A percentile compares a stretch with the other conserved stretches of the same genome.
These are phyloP conservation scores for Phallusia fumigata DNA, from an alignment of 23 tunicate genomes.

Conservation along the genomic window DNA sequence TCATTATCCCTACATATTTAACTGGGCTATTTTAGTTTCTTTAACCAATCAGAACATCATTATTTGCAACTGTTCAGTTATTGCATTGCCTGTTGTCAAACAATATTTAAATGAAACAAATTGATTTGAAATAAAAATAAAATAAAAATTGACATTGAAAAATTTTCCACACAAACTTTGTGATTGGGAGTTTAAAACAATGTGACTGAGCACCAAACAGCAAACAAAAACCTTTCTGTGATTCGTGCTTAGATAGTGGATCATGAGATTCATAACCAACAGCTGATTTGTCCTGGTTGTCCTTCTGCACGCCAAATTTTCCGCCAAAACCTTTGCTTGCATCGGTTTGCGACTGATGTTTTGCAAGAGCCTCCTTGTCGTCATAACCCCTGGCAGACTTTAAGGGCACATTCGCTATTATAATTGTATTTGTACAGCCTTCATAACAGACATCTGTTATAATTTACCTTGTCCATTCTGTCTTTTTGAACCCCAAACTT, in stretches of 20 bases:
- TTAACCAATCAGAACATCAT: too few species aligned
- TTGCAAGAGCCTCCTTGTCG: slow-evolving; percentile 55
- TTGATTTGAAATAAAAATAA: too few species aligned
- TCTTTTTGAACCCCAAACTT: slow-evolving; percentile 95
- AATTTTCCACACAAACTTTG: too few species aligned
- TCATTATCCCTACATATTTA: too few species aligned
- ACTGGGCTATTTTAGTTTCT: too few species aligned
- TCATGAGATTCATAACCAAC: slow-evolving; percentile 56
- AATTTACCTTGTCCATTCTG: slow-evolving; percentile 71
- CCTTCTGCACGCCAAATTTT: slow-evolving; percentile 71
- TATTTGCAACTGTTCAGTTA: too few species aligned
- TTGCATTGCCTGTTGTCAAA: too few species aligned
- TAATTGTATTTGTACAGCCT: too few species aligned
- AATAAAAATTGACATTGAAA: too few species aligned
- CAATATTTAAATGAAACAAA: too few species aligned
- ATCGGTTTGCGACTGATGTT: slow-evolving; percentile 91
- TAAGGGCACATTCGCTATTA: too few species aligned
- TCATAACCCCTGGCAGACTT: slow-evolving; percentile 70
- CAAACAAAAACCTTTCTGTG: slow-evolving; percentile 66
- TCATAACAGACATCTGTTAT: not conserved
- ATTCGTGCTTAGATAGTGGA: slow-evolving; percentile 58
- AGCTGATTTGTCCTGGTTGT: slow-evolving; percentile 65
- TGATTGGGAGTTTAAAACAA: too few species aligned
- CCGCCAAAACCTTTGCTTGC: slow-evolving; percentile 71
- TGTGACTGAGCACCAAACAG: not conserved